Evolutionary conservation across 2,113 vertebrate genomes (phyloP).

Genomic region (Zapus hudsonius): DNA sequence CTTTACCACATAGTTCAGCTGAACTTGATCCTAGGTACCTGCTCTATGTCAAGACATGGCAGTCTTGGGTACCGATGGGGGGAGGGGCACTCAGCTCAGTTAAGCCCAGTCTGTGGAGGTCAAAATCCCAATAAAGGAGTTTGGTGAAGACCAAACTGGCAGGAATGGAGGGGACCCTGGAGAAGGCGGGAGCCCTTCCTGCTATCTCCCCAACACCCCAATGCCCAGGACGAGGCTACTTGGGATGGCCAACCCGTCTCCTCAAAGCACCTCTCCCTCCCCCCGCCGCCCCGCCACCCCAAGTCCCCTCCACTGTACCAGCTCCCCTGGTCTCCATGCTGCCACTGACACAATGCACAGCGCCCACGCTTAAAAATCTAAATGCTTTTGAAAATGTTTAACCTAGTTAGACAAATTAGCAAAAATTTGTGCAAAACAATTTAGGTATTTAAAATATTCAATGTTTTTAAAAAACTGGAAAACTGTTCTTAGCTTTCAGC

Average conservation of each 20-base stretch:
- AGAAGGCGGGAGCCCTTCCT: neutral
- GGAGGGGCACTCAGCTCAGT: neutral
- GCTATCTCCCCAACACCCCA: neutral
- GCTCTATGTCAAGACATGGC: neutral
- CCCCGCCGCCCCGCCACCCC: neutral
- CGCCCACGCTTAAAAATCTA: slow-evolving; percentile 87
- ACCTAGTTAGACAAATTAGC: slow-evolving; percentile 93
- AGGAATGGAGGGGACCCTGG: neutral
- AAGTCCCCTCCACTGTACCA: slow-evolving; percentile 58
- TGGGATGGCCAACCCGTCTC: slow-evolving; percentile 19
- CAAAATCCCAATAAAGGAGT: neutral
- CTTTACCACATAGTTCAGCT: neutral
- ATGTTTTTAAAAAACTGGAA: slow-evolving; percentile 92
- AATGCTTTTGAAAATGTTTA: slow-evolving; percentile 90
- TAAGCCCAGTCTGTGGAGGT: neutral
- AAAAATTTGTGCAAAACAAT: slow-evolving; percentile 92
- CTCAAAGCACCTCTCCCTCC: slow-evolving; percentile 40
- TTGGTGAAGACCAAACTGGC: neutral
- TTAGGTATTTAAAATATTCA: slow-evolving; percentile 93
- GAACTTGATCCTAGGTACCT: neutral
- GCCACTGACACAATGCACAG: slow-evolving; percentile 86
- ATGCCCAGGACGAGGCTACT: neutral
- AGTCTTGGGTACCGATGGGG: neutral
- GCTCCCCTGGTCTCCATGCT: slow-evolving; percentile 71
- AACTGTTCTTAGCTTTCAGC: slow-evolving; percentile 92